Conservation (phyloP, 2,797 vertebrate species). For the Enteromius paludinosus region DNA sequence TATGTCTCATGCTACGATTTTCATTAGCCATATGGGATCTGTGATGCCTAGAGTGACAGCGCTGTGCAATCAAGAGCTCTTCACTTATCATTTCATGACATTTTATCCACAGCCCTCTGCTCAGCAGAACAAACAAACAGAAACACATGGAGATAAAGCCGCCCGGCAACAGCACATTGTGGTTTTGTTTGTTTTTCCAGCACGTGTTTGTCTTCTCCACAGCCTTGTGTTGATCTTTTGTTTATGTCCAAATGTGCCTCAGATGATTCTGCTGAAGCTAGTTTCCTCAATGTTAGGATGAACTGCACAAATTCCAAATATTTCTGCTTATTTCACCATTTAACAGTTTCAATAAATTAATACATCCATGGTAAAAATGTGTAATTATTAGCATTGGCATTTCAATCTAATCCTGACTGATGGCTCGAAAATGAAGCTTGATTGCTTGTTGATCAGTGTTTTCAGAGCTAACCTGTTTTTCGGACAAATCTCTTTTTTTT, state of each 20-base stretch:
- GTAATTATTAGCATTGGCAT: slow-evolving; percentile 15
- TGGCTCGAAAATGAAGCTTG: slow-evolving; percentile 1
- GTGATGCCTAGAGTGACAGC: slow-evolving; percentile 19
- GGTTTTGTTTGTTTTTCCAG: slow-evolving; percentile 71
- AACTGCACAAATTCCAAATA: background rate
- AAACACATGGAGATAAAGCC: slow-evolving; percentile 68
- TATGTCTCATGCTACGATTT: slow-evolving; percentile 8
- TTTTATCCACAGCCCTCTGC: slow-evolving; percentile 57
- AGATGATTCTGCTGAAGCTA: slow-evolving; percentile 46
- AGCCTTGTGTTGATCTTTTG: slow-evolving; percentile 68
- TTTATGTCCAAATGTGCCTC: slow-evolving; percentile 50
- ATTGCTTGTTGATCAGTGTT: slow-evolving; percentile 26
- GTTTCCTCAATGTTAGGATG: slow-evolving; percentile 33
- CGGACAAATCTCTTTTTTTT: background rate
- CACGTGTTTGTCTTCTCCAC: slow-evolving; percentile 62
- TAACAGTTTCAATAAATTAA: slow-evolving; percentile 4
- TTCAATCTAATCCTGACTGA: slow-evolving; percentile 24
- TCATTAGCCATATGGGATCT: slow-evolving; percentile 39
- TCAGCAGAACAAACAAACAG: slow-evolving; percentile 65
- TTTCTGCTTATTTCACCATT: slow-evolving; percentile 24
- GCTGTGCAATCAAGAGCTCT: slow-evolving; percentile 43
- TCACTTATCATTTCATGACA: slow-evolving; percentile 61
- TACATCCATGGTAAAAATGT: background rate
- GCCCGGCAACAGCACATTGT: slow-evolving; percentile 62
- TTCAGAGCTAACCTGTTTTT: background rate